Evolutionary conservation across 2,113 vertebrate species (phyloP).

Genomic region (Istiophorus platypterus): DNA sequence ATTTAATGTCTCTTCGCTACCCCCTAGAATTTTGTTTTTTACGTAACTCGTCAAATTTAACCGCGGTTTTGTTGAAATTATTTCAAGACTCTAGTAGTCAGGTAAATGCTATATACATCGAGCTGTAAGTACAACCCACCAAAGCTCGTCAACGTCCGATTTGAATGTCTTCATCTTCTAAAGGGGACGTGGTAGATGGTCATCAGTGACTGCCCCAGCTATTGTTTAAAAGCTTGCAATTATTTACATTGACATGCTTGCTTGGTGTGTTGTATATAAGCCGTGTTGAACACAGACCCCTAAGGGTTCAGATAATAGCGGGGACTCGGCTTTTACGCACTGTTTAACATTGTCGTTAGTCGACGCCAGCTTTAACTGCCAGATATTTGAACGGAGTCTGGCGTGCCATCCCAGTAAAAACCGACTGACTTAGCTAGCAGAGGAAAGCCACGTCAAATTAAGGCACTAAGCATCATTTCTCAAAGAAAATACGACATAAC

Average conservation of each 20-base stretch:
- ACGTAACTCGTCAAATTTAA: neutral
- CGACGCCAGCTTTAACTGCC: accelerated
- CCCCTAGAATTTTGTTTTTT: neutral
- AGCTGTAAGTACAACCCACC: neutral
- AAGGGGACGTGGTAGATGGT: neutral
- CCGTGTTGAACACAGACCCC: neutral
- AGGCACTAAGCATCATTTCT: neutral
- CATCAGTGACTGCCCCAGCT: neutral
- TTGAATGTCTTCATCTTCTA: neutral
- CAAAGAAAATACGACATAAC: accelerated
- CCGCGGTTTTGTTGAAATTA: neutral
- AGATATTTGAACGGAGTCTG: neutral
- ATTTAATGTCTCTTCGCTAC: neutral
- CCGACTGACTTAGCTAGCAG: neutral
- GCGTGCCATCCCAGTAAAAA: accelerated
- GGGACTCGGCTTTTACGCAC: accelerated
- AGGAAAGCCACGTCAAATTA: neutral
- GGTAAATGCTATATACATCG: no score
- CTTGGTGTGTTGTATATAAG: accelerated
- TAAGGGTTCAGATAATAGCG: accelerated
- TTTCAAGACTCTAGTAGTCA: neutral
- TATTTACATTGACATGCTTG: neutral
- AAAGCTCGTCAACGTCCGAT: neutral
- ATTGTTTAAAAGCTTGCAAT: neutral
- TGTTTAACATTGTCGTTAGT: accelerated